A percentile compares a stretch with the other conserved stretches of the same genome.
phyloP scores from a whole-genome alignment of 2,888 invertebrate species.

The Xanthostigma xanthostigma region DNA sequence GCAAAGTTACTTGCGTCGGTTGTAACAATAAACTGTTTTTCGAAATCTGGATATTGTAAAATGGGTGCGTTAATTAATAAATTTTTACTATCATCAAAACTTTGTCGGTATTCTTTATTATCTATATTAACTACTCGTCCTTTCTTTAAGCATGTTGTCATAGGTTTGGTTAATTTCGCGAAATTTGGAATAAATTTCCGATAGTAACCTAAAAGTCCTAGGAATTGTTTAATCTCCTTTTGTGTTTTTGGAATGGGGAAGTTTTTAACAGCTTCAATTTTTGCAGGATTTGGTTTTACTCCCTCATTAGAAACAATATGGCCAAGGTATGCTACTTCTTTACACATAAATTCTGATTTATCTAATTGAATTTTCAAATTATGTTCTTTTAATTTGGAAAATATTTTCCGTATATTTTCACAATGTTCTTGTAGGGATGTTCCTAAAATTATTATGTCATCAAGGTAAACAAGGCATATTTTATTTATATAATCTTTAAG shows the following conservation, averaged over 20 bases:
- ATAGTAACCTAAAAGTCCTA: slow-evolving; percentile 18
- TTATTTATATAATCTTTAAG: neutral
- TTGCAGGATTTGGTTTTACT: slow-evolving; percentile 21
- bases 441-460: slow-evolving; percentile 1
- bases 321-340: neutral
- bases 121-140: slow-evolving; percentile 5
- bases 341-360: neutral
- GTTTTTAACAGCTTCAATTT: slow-evolving; percentile 14
- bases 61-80: slow-evolving; percentile 14
- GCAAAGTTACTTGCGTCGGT: slow-evolving; percentile 16
- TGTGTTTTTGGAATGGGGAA: slow-evolving; percentile 17
- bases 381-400: neutral
- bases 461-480: neutral
- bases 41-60: slow-evolving; percentile 15
- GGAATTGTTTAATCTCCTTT: slow-evolving; percentile 18
- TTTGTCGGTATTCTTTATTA: slow-evolving; percentile 3
- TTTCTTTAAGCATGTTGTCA: slow-evolving; percentile 17
- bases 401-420: neutral
- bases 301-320: slow-evolving; percentile 16
- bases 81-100: slow-evolving; percentile 14
- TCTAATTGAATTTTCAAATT: slow-evolving; percentile 1
- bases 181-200: slow-evolving; percentile 15
- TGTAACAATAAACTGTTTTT: slow-evolving; percentile 16
- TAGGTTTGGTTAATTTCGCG: slow-evolving; percentile 16
- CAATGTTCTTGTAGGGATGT: slow-evolving; percentile 2